phyloP scores from a whole-genome alignment of 2,797 vertebrate genomes.

The Malacoraja senta region DNA sequence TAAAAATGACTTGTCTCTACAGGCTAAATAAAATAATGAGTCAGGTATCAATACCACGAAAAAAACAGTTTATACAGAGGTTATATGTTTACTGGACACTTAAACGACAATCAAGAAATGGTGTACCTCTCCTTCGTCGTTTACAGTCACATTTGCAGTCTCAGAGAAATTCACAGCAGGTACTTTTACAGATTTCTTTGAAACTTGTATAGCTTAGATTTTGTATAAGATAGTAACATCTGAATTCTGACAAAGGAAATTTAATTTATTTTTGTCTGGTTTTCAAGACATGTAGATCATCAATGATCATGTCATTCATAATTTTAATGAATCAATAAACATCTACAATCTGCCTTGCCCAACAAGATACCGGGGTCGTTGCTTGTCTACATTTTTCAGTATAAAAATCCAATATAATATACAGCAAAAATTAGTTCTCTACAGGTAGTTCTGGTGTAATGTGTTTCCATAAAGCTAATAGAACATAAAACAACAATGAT shows the following conservation, averaged over 20 bases:
- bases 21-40: slow-evolving; percentile 92
- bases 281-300: too few relatives aligned
- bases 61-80: slow-evolving; percentile 87
- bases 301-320: too few relatives aligned
- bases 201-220: not conserved
- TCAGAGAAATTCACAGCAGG: slow-evolving; percentile 78
- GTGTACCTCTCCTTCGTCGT: slow-evolving; percentile 81
- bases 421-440: too few relatives aligned
- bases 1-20: slow-evolving; percentile 33
- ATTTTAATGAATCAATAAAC: too few relatives aligned
- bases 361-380: too few relatives aligned
- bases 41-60: slow-evolving; percentile 92
- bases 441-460: too few relatives aligned
- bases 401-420: too few relatives aligned
- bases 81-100: slow-evolving; percentile 92
- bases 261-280: not conserved
- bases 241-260: not conserved
- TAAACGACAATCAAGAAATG: slow-evolving; percentile 87
- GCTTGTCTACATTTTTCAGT: too few relatives aligned
- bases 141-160: slow-evolving; percentile 84
- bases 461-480: too few relatives aligned
- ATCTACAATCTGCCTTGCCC: too few relatives aligned
- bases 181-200: slow-evolving; percentile 46
- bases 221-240: not conserved
- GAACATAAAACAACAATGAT: too few relatives aligned